A percentile compares a stretch with the other conserved stretches of the same genome.
These are phyloP conservation scores for Perizoma flavofasciatum DNA, from an alignment of 2,888 invertebrate genomes.

Conservation along the genomic window DNA sequence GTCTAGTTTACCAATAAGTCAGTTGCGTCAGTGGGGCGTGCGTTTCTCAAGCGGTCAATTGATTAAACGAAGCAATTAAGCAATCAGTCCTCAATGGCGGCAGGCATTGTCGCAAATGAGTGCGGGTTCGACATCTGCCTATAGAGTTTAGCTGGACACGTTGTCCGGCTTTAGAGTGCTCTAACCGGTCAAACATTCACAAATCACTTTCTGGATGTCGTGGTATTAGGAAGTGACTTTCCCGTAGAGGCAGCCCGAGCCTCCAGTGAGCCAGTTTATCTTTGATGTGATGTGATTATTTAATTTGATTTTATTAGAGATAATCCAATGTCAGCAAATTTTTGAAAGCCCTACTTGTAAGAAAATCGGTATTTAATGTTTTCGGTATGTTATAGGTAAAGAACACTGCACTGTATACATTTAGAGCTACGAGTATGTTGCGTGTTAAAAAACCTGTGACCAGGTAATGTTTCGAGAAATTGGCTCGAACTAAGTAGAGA, in stretches of 20 bases:
- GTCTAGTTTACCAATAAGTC: conserved; percentile 66
- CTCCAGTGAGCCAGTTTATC: too few relatives aligned
- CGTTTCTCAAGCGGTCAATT: conserved; percentile 79
- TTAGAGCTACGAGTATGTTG: too few relatives aligned
- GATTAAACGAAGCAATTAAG: conserved; percentile 84
- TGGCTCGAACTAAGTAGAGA: too few relatives aligned
- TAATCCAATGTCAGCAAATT: too few relatives aligned
- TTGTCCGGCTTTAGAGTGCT: conserved; percentile 17
- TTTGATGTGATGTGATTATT: too few relatives aligned
- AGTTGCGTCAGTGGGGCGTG: conserved; percentile 59
- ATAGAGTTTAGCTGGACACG: conserved; percentile 16
- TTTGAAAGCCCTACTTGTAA: too few relatives aligned
- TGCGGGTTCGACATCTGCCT: conserved; percentile 68
- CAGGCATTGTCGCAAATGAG: conserved; percentile 78
- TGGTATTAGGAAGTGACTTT: background rate
- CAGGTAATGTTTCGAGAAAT: too few relatives aligned
- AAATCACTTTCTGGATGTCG: background rate
- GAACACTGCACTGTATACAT: too few relatives aligned
- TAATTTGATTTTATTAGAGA: too few relatives aligned
- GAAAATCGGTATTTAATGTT: too few relatives aligned
- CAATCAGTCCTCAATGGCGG: conserved; percentile 78
- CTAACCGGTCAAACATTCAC: conserved; percentile 1
- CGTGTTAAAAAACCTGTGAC: too few relatives aligned
- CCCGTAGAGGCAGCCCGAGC: background rate
- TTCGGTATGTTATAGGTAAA: too few relatives aligned